Evolutionary conservation across 2,113 vertebrate genomes (phyloP).

Genomic region (Cephalopholis sonnerati): DNA sequence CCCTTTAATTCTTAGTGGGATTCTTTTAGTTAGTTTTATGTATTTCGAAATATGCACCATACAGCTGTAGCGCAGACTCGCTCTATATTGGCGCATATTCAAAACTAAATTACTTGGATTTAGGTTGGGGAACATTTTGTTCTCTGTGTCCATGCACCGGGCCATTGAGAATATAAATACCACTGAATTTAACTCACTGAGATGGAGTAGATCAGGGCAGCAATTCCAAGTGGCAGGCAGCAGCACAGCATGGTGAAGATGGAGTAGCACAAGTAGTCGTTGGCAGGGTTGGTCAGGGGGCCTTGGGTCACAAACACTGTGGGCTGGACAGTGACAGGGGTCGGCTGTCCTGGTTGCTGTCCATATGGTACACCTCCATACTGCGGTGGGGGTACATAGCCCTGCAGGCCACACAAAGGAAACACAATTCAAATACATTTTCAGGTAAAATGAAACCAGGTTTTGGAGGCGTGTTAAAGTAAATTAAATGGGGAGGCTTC

Average conservation of each 20-base stretch:
- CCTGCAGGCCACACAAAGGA: constrained; percentile 14
- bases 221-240: constrained; percentile 84
- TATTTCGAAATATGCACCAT: neutral
- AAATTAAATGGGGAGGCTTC: neutral
- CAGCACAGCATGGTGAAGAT: constrained; percentile 87
- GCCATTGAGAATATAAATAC: neutral
- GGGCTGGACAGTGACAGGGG: constrained; percentile 68
- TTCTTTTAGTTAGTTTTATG: too few species aligned
- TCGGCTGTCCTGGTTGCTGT: constrained; percentile 33
- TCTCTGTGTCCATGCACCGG: neutral
- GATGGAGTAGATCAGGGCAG: constrained; percentile 82
- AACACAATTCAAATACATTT: neutral
- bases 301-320: constrained; percentile 55
- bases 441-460: neutral
- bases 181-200: constrained; percentile 70
- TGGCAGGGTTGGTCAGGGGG: constrained; percentile 58
- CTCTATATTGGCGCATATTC: neutral
- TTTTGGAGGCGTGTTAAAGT: too few species aligned
- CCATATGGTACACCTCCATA: constrained; percentile 30
- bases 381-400: neutral
- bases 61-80: neutral
- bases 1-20: neutral
- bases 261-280: constrained; percentile 86
- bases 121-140: neutral
- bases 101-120: neutral